Evolutionary conservation across 2,797 vertebrate genomes (phyloP).

Genomic region (Ptychadena robeensis): DNA sequence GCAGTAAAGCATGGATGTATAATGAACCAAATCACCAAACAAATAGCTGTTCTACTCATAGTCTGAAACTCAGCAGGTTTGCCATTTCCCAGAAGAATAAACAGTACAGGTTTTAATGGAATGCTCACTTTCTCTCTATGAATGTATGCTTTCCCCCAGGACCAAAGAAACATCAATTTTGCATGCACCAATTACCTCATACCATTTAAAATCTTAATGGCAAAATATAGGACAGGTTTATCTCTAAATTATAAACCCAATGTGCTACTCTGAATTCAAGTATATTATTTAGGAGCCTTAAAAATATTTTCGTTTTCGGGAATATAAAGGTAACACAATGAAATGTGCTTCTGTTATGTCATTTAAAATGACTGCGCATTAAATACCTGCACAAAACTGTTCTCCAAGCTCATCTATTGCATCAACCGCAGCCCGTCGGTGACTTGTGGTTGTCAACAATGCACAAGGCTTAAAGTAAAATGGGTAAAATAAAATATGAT

Average conservation of each 20-base stretch:
- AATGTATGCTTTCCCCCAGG: conserved; percentile 40
- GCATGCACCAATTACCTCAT: conserved; percentile 47
- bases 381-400: not conserved
- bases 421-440: not conserved
- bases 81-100: conserved; percentile 51
- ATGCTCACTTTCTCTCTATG: conserved; percentile 52
- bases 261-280: conserved; percentile 13
- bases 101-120: conserved; percentile 47
- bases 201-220: conserved; percentile 57
- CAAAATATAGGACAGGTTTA: conserved; percentile 47
- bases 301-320: not conserved
- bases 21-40: conserved; percentile 50
- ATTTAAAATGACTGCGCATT: not conserved
- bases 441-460: not conserved
- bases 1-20: conserved; percentile 16
- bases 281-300: conserved; percentile 13
- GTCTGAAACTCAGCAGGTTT: conserved; percentile 43
- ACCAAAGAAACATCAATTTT: conserved; percentile 48
- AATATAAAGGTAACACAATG: not conserved
- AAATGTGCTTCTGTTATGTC: conserved; percentile 6
- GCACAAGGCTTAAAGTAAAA: not conserved
- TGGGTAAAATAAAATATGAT: too few relatives aligned
- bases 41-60: conserved; percentile 28
- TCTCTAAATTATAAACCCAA: conserved; percentile 42
- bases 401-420: not conserved